Conservation (phyloP, 2,888 invertebrate species). For the Baccha elongata region DNA sequence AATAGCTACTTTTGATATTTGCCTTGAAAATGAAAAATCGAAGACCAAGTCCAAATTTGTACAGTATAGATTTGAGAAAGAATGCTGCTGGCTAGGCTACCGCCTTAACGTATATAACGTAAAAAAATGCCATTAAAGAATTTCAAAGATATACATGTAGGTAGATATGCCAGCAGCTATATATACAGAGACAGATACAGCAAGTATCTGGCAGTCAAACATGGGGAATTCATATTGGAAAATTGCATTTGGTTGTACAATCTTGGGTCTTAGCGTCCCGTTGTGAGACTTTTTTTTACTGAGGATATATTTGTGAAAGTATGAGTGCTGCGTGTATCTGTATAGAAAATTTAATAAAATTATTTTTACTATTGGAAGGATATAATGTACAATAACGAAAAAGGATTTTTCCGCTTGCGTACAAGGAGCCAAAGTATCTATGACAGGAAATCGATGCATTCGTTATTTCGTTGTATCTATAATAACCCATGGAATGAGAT, state of each 20-base stretch:
- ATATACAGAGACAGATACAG: conserved; percentile 29
- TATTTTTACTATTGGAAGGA: conserved; percentile 45
- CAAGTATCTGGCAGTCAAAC: conserved; percentile 34
- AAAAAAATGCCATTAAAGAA: conserved; percentile 70
- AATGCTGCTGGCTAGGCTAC: conserved; percentile 27
- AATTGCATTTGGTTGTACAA: conserved; percentile 69
- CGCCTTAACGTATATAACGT: conserved; percentile 67
- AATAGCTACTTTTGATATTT: conserved; percentile 39
- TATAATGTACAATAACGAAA: conserved; percentile 9
- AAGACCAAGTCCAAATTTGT: conserved; percentile 52
- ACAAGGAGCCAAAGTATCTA: conserved; percentile 41
- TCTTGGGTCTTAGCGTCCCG: conserved; percentile 10
- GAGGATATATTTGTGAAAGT: conserved; percentile 19
- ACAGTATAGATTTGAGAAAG: conserved; percentile 35
- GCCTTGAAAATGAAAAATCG: conserved; percentile 45
- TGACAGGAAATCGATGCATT: conserved; percentile 68
- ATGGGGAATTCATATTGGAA: conserved; percentile 72
- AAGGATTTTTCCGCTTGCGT: conserved; percentile 62
- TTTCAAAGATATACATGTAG: conserved; percentile 54
- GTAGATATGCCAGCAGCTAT: conserved; percentile 10
- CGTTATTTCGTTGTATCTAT: conserved; percentile 40
- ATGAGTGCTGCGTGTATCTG: conserved; percentile 47
- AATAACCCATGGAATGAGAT: conserved; percentile 23
- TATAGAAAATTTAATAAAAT: conserved; percentile 32
- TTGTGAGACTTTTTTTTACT: conserved; percentile 17